These are phyloP conservation scores for Saxidomus purpurata DNA, from an alignment of 1,140 invertebrate species.

Conservation along the genomic window DNA sequence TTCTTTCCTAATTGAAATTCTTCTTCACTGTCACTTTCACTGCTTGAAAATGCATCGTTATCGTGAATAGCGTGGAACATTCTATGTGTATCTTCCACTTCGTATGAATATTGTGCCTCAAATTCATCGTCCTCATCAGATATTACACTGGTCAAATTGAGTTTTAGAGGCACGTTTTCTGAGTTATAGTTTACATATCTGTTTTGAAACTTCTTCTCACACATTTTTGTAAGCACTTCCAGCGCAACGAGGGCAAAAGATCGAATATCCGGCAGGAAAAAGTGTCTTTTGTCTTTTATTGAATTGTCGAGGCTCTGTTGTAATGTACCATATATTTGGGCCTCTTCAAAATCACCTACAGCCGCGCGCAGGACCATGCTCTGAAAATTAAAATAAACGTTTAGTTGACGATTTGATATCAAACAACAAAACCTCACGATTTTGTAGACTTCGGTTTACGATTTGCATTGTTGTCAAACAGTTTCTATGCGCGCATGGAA, in stretches of 20 bases:
- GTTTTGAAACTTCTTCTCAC: slow-evolving; percentile 74
- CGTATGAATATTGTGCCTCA: slow-evolving; percentile 66
- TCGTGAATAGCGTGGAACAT: slow-evolving; percentile 53
- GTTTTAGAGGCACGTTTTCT: slow-evolving; percentile 45
- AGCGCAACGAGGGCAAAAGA: slow-evolving; percentile 81
- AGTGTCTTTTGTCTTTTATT: slow-evolving; percentile 77
- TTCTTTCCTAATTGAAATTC: slow-evolving; percentile 10
- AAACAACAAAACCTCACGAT: no score
- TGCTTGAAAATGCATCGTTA: slow-evolving; percentile 19
- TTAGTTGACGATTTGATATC: no score
- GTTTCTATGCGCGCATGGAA: no score
- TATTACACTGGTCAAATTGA: slow-evolving; percentile 48
- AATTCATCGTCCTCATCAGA: slow-evolving; percentile 63
- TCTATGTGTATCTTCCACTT: slow-evolving; percentile 59
- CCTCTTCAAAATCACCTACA: slow-evolving; percentile 83
- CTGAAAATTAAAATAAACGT: slow-evolving; percentile 67
- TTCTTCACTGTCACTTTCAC: slow-evolving; percentile 29
- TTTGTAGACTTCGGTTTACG: no score
- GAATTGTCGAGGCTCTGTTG: slow-evolving; percentile 73
- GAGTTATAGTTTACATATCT: slow-evolving; percentile 55
- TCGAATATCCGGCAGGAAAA: slow-evolving; percentile 82
- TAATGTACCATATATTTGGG: slow-evolving; percentile 81
- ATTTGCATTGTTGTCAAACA: no score
- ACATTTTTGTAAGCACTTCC: slow-evolving; percentile 79
- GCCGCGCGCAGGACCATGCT: slow-evolving; percentile 80